A percentile compares a stretch with the other conserved stretches of the same genome.
Conservation (phyloP, 2,797 vertebrate species). For the Enteromius afrohamiltoni region DNA sequence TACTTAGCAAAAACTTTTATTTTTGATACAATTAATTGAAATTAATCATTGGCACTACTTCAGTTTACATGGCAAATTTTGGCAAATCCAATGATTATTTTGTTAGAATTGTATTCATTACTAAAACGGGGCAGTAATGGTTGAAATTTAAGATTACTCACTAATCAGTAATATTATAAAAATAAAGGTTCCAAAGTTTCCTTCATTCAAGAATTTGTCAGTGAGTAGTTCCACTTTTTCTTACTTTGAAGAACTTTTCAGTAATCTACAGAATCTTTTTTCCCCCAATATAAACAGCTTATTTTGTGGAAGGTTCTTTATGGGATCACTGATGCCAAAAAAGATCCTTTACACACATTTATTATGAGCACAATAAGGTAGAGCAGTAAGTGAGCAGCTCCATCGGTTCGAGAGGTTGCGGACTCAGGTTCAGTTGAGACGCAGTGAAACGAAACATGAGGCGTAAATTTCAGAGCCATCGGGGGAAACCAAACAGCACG, state of each 20-base stretch:
- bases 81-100: too few relatives aligned
- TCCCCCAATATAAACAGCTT: neutral
- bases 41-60: neutral
- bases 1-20: too few relatives aligned
- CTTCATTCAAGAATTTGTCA: too few relatives aligned
- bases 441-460: slow-evolving; percentile 68
- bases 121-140: too few relatives aligned
- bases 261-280: neutral
- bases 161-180: too few relatives aligned
- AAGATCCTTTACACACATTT: slow-evolving; percentile 1
- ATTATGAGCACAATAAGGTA: slow-evolving; percentile 1
- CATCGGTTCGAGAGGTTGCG: slow-evolving; percentile 9
- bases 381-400: neutral
- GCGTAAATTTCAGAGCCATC: slow-evolving; percentile 70
- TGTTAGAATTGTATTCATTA: too few relatives aligned
- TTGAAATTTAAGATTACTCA: too few relatives aligned
- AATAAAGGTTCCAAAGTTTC: too few relatives aligned
- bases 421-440: slow-evolving; percentile 69
- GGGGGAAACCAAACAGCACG: slow-evolving; percentile 70
- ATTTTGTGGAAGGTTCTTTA: neutral
- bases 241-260: neutral
- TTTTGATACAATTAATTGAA: too few relatives aligned
- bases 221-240: neutral
- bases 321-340: neutral
- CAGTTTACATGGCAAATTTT: too few relatives aligned